phyloP scores from a whole-genome alignment of 2,113 vertebrate genomes.

The Oriolus oriolus region DNA sequence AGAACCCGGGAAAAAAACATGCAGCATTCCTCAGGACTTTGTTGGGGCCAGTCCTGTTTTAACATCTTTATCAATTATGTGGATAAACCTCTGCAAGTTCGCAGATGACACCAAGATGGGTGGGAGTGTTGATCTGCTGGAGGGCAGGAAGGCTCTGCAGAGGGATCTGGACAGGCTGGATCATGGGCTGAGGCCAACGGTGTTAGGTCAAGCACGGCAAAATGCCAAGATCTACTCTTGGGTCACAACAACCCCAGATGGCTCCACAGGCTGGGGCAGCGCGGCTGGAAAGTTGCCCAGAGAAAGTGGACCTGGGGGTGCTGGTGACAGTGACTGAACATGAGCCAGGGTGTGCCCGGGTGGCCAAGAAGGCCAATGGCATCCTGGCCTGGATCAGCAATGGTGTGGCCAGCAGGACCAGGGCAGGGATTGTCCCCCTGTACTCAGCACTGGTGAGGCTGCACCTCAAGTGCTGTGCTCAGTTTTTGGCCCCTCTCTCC shows the following conservation, averaged over 20 bases:
- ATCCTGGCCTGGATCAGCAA: background rate
- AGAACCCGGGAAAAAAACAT: background rate
- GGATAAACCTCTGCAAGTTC: background rate
- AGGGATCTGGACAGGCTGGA: background rate
- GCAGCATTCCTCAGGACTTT: background rate
- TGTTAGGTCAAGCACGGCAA: background rate
- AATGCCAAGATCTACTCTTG: background rate
- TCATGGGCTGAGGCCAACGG: background rate
- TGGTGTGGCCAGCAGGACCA: background rate
- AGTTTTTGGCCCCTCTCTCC: background rate
- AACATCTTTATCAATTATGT: background rate
- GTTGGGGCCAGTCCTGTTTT: background rate
- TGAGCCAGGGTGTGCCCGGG: background rate
- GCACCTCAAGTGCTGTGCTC: rapidly evolving
- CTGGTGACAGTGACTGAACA: background rate
- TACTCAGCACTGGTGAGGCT: background rate
- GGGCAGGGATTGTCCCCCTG: background rate
- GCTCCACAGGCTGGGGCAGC: background rate
- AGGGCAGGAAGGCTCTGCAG: background rate
- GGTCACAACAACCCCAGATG: background rate
- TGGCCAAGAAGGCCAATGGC: background rate
- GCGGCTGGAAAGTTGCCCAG: background rate
- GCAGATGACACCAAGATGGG: background rate
- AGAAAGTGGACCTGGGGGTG: background rate
- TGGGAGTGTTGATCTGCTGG: background rate